These are phyloP conservation scores for Danio choprae DNA, from an alignment of 2,797 vertebrate species.

Conservation along the genomic window DNA sequence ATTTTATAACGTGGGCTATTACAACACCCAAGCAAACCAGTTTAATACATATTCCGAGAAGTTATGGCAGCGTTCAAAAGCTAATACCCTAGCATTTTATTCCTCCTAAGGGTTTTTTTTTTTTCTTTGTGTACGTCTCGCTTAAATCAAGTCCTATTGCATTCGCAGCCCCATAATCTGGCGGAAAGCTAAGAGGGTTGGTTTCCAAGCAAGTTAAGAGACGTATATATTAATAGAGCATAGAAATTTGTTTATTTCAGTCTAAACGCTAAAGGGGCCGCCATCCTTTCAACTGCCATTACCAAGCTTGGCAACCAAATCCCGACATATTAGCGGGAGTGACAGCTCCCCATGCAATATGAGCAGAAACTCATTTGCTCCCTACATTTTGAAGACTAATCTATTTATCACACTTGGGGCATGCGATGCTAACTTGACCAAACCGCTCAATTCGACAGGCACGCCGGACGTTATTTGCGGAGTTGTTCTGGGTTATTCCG, in stretches of 20 bases:
- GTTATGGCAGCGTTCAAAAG: constrained; percentile 59
- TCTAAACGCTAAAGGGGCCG: constrained; percentile 74
- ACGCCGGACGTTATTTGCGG: constrained; percentile 69
- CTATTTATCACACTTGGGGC: constrained; percentile 79
- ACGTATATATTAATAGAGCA: constrained; percentile 73
- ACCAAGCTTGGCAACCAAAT: constrained; percentile 72
- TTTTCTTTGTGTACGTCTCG: constrained; percentile 58
- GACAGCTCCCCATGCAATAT: constrained; percentile 72
- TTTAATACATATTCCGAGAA: constrained; percentile 34
- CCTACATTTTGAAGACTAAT: constrained; percentile 80
- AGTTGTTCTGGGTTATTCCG: constrained; percentile 66
- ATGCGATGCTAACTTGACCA: constrained; percentile 74
- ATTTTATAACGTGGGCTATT: background rate
- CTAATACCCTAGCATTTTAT: constrained; percentile 30
- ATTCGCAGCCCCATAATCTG: constrained; percentile 76
- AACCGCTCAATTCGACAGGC: constrained; percentile 69
- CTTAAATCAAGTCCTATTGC: constrained; percentile 73
- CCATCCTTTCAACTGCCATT: constrained; percentile 73
- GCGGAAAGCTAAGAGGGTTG: constrained; percentile 68
- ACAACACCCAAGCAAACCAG: constrained; percentile 6
- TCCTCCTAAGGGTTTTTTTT: constrained; percentile 27
- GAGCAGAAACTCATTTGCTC: constrained; percentile 75
- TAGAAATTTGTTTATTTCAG: constrained; percentile 77
- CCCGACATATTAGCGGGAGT: constrained; percentile 78
- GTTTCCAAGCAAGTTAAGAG: constrained; percentile 73